phyloP scores from a whole-genome alignment of 1,140 invertebrate genomes.

The Lordiphosa clarofinis region DNA sequence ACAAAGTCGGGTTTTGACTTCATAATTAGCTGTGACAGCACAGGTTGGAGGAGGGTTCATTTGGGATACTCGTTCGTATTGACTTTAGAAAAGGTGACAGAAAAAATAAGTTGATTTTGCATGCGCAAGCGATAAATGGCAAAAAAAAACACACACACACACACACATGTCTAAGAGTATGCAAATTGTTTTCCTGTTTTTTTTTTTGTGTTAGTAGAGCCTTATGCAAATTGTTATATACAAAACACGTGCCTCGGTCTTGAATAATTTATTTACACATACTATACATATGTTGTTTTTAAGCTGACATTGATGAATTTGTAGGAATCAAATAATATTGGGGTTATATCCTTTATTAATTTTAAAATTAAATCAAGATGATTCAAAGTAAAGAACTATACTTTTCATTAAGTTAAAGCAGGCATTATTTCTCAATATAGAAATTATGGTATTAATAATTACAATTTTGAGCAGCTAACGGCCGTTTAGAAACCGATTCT shows the following conservation, averaged over 20 bases:
- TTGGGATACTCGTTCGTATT: constrained; percentile 19
- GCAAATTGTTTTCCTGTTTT: constrained; percentile 33
- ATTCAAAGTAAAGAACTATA: no score
- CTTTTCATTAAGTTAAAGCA: no score
- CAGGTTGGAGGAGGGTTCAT: constrained; percentile 8
- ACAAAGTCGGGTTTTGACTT: constrained; percentile 25
- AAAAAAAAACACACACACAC: constrained; percentile 1
- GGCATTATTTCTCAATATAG: no score
- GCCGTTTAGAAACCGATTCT: no score
- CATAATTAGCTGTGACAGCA: constrained; percentile 3
- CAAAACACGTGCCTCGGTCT: constrained; percentile 28
- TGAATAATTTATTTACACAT: constrained; percentile 7
- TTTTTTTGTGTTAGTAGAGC: constrained; percentile 10
- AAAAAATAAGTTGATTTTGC: constrained; percentile 27
- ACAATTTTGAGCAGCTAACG: no score
- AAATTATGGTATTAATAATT: no score
- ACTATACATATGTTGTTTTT: no score
- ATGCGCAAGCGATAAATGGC: constrained; percentile 40
- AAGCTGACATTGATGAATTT: no score
- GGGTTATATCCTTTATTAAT: no score
- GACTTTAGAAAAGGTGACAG: constrained; percentile 28
- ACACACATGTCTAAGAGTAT: constrained; percentile 39
- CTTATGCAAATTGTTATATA: constrained; percentile 47
- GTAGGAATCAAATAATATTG: no score
- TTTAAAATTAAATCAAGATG: no score